These are phyloP conservation scores for Nematostella vectensis DNA, from an alignment of 92 coral and sea anemone species.

Conservation along the genomic window DNA sequence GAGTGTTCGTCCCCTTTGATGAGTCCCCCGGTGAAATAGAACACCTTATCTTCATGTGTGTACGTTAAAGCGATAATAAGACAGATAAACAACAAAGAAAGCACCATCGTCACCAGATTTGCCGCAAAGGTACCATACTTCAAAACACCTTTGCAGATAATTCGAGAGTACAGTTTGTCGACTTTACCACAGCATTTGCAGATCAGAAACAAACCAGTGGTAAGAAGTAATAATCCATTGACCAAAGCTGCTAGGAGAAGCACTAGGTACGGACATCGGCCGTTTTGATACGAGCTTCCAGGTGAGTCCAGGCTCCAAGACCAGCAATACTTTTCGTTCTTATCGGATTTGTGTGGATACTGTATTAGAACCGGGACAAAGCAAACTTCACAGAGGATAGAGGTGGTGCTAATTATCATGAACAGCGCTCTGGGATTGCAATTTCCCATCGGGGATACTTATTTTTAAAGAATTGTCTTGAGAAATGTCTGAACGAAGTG, in stretches of 20 bases:
- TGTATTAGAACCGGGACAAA: constrained; percentile 33
- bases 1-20: constrained; percentile 5
- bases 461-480: no score
- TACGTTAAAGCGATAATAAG: constrained; percentile 25
- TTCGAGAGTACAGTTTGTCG: constrained; percentile 11
- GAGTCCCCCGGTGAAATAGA: constrained; percentile 21
- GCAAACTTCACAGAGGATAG: constrained; percentile 39
- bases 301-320: constrained; percentile 28
- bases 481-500: no score
- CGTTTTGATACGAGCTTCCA: constrained; percentile 8
- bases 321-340: constrained; percentile 37
- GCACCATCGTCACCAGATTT: constrained; percentile 21
- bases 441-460: constrained; percentile 25
- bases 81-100: constrained; percentile 25
- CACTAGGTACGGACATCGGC: constrained; percentile 35
- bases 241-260: constrained; percentile 27
- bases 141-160: constrained; percentile 14
- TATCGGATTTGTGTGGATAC: constrained; percentile 7
- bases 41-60: not conserved
- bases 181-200: constrained; percentile 16
- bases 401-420: constrained; percentile 16
- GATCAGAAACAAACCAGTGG: constrained; percentile 22
- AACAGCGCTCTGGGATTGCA: constrained; percentile 30
- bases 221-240: constrained; percentile 20
- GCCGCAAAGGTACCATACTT: constrained; percentile 34